These are phyloP conservation scores for Lacerta viridis DNA, from an alignment of 2,797 vertebrate species.

Conservation along the genomic window DNA sequence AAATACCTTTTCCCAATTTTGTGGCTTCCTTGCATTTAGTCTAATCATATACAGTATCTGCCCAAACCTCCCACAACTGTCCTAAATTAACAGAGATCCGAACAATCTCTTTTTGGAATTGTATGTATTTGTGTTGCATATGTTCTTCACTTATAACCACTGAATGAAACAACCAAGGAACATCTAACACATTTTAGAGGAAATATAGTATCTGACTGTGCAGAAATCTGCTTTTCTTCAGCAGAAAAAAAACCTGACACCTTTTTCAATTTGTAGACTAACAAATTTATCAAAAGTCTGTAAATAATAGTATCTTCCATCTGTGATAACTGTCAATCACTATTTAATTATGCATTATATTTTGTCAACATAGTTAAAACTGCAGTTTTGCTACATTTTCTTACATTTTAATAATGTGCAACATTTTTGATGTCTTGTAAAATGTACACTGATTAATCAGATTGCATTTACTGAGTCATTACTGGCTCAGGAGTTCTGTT, in stretches of 20 bases:
- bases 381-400: constrained; percentile 41
- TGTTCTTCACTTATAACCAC: background rate
- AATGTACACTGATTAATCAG: constrained; percentile 30
- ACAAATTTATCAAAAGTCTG: constrained; percentile 15
- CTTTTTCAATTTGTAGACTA: background rate
- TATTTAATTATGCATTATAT: constrained; percentile 19
- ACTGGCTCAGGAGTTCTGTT: constrained; percentile 31
- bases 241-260: background rate
- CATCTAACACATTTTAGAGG: background rate
- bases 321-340: constrained; percentile 19
- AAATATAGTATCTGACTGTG: background rate
- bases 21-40: background rate
- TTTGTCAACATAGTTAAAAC: constrained; percentile 22
- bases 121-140: background rate
- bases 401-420: constrained; percentile 37
- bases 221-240: background rate
- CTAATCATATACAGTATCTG: background rate
- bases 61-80: background rate
- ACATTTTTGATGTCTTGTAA: constrained; percentile 20
- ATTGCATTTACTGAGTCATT: constrained; percentile 23
- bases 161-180: background rate
- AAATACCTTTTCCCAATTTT: background rate
- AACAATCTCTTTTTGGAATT: background rate
- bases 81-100: background rate
- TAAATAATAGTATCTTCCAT: constrained; percentile 26